Evolutionary conservation across 2,797 vertebrate genomes (phyloP), one percentile per base, ranked within the genome.

Genomic region (Eospalax fontanierii): DNA sequence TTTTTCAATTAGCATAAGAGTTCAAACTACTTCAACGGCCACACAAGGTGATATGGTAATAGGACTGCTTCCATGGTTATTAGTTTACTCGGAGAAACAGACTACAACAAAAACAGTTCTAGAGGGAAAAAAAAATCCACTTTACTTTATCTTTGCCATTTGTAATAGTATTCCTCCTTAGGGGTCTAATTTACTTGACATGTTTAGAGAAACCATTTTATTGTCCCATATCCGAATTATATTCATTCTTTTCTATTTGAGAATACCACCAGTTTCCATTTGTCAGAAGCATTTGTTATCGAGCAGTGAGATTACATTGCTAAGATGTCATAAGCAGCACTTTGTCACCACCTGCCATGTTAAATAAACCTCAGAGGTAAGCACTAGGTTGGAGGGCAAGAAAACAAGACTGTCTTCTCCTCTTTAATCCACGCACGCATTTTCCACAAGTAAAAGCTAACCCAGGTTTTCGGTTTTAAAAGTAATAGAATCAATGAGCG

Each of bases 311-410:
- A 97, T 97, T 96, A 95, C 89, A 88, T 93, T 97, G 97, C 97
- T 96, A 95, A 98, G 97, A 97, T 97, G 97, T 97, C 97, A 96
- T 70, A 96, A 98, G 93, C 92, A 97, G 90, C 4, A 21, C 83
- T 95, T 93, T 97, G 97, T 98, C 97, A 96, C 96, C 98, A 97
- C 97, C 97, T 98, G 98, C 96, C 97, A 97, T 75, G 87, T 97
- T 95, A 88, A 97, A 98, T 30, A 95, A 98, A 94, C 73, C 92
- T 97, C 97, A 94, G 76, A 2, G 10, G 91, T 92, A 95, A 94
- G 94, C 93, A 92, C 76, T 85, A 95, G 95, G 93, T 95, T 97
- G 96, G 59, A 98, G 95, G 95, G 87, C 96, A 97, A 91, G 68
- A 63, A 93, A 98, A 96, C 97, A 89, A 97, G 94, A 87, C 65